Evolutionary conservation across 2,888 invertebrate genomes (phyloP), one percentile per base, ranked within the genome.

Genomic region (Autographa pulchrina): DNA sequence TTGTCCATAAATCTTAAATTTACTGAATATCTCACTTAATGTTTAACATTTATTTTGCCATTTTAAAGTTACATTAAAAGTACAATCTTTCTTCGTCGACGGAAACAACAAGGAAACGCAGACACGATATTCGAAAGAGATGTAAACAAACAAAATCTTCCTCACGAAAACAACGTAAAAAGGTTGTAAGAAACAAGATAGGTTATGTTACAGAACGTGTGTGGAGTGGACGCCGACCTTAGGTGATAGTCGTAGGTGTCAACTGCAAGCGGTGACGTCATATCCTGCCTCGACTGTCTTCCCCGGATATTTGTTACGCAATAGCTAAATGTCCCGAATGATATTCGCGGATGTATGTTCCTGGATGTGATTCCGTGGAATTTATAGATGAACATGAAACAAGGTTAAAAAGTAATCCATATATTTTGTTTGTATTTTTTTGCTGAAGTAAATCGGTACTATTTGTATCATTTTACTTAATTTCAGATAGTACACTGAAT

Each of bases 211-310:
- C 65, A 62, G 48, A 77, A 74, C 62, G 69, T 18, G 52, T 67
- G 32, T 74, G 63, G 62, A 64, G 11, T 43, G 64, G 62, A 68
- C 79, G 56, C 64, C 16, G 16, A 38, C 18, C 38, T 65, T 62
- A 65, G 77, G 77, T 78, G 84, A 79, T 78, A 87, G 83, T 77
- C 77, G 64, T 70, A 72, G 70, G 70, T 88, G 88, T 88, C 88
- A 70, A 63, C 56, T 73, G 76, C 89, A 90, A 78, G 43, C 67
- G 60, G 71, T 81, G 73, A 77, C 75, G 71, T 73, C 73, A 71
- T 69, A 65, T 66, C 66, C 70, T 63, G 68, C n/a, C 71, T 62
- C 65, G 71, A 68, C 62, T 80, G 72, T 80, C 78, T 78, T 70
- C 66, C 64, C 52, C 68, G 62, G 65, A 59, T 35, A 38, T 9